These are phyloP conservation scores for Oopsacas minuta DNA, from an alignment of 37 sponge, comb jelly and placozoan genomes.

Conservation along the genomic window DNA sequence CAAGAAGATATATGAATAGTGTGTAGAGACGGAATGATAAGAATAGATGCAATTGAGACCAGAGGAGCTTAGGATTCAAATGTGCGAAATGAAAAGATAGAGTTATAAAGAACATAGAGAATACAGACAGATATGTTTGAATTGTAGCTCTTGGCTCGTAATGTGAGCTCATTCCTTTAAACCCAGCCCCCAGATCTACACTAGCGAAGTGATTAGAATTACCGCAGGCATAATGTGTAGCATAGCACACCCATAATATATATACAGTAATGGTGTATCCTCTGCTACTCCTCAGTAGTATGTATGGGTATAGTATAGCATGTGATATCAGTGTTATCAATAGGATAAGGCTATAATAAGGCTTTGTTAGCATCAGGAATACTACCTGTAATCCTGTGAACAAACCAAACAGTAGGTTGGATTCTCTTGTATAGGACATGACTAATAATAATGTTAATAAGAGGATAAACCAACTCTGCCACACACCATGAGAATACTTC, in stretches of 20 bases:
- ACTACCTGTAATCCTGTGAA: slow-evolving; percentile 12
- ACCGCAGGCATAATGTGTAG: background rate
- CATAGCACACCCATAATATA: background rate
- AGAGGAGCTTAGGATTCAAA: background rate
- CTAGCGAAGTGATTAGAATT: slow-evolving; percentile 22
- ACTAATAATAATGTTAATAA: background rate
- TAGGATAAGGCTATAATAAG: background rate
- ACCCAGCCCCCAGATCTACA: slow-evolving; percentile 16
- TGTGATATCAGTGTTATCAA: background rate
- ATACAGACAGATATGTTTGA: background rate
- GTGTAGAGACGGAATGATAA: background rate
- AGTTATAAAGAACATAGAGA: background rate
- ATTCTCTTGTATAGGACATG: background rate
- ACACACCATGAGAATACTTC: background rate
- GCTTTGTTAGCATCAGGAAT: slow-evolving; percentile 3
- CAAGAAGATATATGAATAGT: background rate
- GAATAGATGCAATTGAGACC: background rate
- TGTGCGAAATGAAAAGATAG: background rate
- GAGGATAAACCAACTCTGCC: background rate
- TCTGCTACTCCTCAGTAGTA: background rate
- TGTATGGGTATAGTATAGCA: background rate
- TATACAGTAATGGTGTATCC: background rate
- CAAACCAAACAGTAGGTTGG: background rate
- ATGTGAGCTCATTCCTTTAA: background rate
- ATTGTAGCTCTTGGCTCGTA: background rate